Evolutionary conservation across 1,140 invertebrate genomes (phyloP), one percentile per base, ranked within the genome.

Genomic region (Platyscapa corneri): DNA sequence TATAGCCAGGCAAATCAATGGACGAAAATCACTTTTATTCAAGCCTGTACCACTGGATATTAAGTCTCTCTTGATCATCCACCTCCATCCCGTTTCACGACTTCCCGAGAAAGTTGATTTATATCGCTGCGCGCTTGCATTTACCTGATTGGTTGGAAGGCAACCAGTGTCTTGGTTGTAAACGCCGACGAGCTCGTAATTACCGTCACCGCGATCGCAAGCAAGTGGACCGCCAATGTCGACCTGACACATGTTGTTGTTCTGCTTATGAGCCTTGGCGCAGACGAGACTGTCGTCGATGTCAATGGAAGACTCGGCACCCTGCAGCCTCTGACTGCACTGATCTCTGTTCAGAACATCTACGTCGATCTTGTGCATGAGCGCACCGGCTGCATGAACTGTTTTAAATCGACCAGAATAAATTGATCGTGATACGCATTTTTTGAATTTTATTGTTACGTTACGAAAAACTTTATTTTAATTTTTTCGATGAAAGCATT

Each of bases 221-320:
- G 96, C 96, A 27, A 97, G 91, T 7, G 97, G 96, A 87, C 96
- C 96, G 34, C 97, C 97, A 65, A 95, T 94, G 90, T 97, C 96
- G 6, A 97, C 96, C 94, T 96, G 93, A 34, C 92, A 93, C 87
- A 93, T 88, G 56, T 93, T 93, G 81, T 93, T 91, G 23, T 85
- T 89, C 14, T 90, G 86, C 8, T 90, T 84, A 0, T 89, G 89
- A 7, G 92, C 87, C 80, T 90, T 90, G n/a, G 85, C 88, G 49
- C 93, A 94, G 27, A 93, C 89, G 64, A 90, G 81, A 10, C 88
- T 89, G 10, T 92, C 88, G 64, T 91, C 90, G 32, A 90, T 30
- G 27, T 90, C 84, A 0, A 91, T 67, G 0, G 72, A 80, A 3
- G 83, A 82, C 53, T 92, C 89, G 1, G 89, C 89, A 23, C 46